These are phyloP conservation scores for Palaemon carinicauda DNA, from an alignment of 1,140 invertebrate genomes.

Conservation along the genomic window DNA sequence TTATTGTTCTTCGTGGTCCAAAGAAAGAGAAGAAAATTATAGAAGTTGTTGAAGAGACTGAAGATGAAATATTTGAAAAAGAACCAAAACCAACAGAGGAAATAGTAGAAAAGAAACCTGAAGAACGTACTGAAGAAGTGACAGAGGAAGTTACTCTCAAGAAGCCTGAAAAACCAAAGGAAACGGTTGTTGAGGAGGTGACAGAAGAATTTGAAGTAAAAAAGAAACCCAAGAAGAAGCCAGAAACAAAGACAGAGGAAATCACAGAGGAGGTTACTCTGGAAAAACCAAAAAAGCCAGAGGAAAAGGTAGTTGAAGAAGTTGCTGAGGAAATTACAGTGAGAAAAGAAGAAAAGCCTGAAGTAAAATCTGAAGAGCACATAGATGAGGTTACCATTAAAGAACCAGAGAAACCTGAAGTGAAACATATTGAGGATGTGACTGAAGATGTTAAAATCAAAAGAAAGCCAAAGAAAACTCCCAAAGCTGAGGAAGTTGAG, in stretches of 20 bases:
- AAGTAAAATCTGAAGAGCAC: constrained; percentile 61
- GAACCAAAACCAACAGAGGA: constrained; percentile 3
- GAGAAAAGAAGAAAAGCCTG: constrained; percentile 42
- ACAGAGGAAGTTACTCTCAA: no score
- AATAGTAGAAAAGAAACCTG: not conserved
- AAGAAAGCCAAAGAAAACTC: constrained; percentile 23
- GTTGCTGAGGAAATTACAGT: constrained; percentile 13
- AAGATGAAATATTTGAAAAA: constrained; percentile 25
- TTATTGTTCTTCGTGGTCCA: constrained; percentile 42
- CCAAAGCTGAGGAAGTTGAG: not conserved
- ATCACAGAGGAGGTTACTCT: constrained; percentile 40
- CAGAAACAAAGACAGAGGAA: constrained; percentile 47
- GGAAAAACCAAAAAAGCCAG: not conserved
- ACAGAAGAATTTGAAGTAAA: not conserved
- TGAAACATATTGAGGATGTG: constrained; percentile 13
- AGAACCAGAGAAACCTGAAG: not conserved
- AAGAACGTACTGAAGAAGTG: not conserved
- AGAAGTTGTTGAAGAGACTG: constrained; percentile 44
- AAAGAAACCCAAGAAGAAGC: constrained; percentile 40
- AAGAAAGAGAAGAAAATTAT: constrained; percentile 53
- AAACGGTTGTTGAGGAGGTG: no score
- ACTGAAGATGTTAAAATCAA: constrained; percentile 38
- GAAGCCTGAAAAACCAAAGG: constrained; percentile 19
- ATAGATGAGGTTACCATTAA: constrained; percentile 16
- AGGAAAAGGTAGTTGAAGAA: constrained; percentile 25